Base-by-base conservation (phyloP, 2,113 vertebrate species). In the Cyphomyrus discorhynchus region DNA sequence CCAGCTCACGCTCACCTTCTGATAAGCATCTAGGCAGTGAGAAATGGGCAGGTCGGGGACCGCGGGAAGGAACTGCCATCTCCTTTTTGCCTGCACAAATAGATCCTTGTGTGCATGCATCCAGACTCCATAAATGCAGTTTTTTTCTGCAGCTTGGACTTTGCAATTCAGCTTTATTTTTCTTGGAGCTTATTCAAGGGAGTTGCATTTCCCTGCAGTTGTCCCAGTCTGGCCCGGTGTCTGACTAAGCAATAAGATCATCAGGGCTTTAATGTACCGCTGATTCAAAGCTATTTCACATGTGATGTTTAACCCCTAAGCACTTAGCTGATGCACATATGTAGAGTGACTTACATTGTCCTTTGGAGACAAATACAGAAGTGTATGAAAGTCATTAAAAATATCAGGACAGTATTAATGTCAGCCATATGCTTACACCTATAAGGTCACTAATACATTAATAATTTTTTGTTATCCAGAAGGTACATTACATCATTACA, bases 111-210 rank as follows among this genome's bases (percentile, higher is more conserved):
- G 90, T 91, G 89, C 88, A 92, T 91, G 62, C 88, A 84, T 66
- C 89, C 35, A 80, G 7, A 47, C n/a, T 31, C 88, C 53, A 49
- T 84, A 90, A 91, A 91, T 87, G 58, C 85, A 85, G 66, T 83
- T 89, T 90, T 15, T 89, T 83, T 62, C 83, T 85, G 27, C 53
- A 89, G 90, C 88, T 39, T 35, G 45, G 89, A 53, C 88, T 82
- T 88, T 90, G 91, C 88, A 93, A 90, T 91, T 93, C 53, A 50
- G 87, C 88, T 90, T 27, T 92, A 88, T 92, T 93, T 93, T 91
- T 58, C 90, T 92, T 92, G 91, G 92, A 93, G 89, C 49, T 91
- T 80, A 89, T 93, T 93, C 89, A 93, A 92, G 87, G 87, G 89
- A 92, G 85, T 92, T 66, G 49, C 90, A 90, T 91, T 91, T 91